A percentile compares a stretch with the other conserved stretches of the same genome.
These are phyloP conservation scores for Hanleya hanleyi DNA, from an alignment of 2,888 invertebrate genomes.

Conservation along the genomic window DNA sequence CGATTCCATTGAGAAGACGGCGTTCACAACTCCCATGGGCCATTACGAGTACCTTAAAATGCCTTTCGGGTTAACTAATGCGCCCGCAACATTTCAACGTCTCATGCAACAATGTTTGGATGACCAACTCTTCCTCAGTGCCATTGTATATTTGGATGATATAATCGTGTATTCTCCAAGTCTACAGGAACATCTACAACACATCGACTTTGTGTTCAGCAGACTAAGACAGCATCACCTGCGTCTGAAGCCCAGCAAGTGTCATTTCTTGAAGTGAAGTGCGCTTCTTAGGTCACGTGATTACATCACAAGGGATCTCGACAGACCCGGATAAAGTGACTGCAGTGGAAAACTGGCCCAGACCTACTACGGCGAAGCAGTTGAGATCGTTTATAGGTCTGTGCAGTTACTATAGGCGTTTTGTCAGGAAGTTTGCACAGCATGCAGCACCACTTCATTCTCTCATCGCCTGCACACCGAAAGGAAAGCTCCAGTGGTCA, in stretches of 20 bases:
- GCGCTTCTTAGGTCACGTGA: constrained; percentile 33
- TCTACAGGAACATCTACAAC: constrained; percentile 22
- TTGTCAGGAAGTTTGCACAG: constrained; percentile 25
- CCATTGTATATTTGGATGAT: not conserved
- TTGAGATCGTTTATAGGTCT: constrained; percentile 31
- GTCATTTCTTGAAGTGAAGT: constrained; percentile 32
- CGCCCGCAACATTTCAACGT: not conserved
- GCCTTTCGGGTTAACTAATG: not conserved
- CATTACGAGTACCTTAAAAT: not conserved
- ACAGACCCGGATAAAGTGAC: constrained; percentile 22
- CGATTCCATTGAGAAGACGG: constrained; percentile 26
- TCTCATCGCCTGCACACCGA: constrained; percentile 10
- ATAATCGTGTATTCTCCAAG: constrained; percentile 1
- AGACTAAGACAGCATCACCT: constrained; percentile 23
- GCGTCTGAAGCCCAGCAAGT: constrained; percentile 30
- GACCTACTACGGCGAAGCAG: constrained; percentile 20
- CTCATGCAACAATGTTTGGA: not conserved
- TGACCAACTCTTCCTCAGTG: not conserved
- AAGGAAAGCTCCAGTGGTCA: constrained; percentile 21
- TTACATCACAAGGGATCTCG: constrained; percentile 24
- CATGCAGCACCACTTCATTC: constrained; percentile 21
- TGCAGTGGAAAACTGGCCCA: constrained; percentile 24
- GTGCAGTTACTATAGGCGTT: constrained; percentile 33
- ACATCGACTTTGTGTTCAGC: constrained; percentile 24
- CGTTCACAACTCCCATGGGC: not conserved